Evolutionary conservation across 2,888 invertebrate species (phyloP).

Genomic region (Acholoe squamosa): DNA sequence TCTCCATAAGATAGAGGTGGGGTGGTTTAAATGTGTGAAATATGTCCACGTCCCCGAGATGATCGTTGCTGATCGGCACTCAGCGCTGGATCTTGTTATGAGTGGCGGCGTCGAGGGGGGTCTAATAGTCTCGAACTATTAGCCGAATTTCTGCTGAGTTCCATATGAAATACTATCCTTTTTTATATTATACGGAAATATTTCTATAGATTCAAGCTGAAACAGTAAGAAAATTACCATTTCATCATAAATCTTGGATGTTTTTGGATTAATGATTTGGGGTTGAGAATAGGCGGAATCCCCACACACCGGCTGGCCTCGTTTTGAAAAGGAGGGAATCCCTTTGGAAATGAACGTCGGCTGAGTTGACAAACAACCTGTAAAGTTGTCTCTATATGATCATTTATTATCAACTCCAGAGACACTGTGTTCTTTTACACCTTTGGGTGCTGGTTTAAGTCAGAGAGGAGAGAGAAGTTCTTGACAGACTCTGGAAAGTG

Average conservation of each 20-base stretch:
- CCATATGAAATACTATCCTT: no score
- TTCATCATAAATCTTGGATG: no score
- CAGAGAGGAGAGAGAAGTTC: not conserved
- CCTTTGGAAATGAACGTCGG: constrained; percentile 26
- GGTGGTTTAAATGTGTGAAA: not conserved
- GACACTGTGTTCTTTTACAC: not conserved
- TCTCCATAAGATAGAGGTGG: constrained; percentile 50
- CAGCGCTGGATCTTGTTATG: constrained; percentile 33
- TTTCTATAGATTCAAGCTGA: no score
- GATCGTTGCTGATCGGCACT: not conserved
- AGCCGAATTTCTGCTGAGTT: not conserved
- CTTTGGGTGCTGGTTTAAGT: not conserved
- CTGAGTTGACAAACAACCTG: not conserved
- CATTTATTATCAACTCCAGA: not conserved
- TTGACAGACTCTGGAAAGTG: not conserved
- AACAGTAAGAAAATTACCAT: no score
- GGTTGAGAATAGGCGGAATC: not conserved
- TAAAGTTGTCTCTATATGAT: not conserved
- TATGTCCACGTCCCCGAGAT: constrained; percentile 29
- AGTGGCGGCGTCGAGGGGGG: not conserved
- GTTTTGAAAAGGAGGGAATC: constrained; percentile 42
- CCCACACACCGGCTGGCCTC: not conserved
- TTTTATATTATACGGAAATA: no score
- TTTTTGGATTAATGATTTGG: not conserved
- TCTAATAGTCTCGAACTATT: not conserved